Conservation (phyloP, 2,113 vertebrate genomes). For the Cyanoramphus novaezelandiae region DNA sequence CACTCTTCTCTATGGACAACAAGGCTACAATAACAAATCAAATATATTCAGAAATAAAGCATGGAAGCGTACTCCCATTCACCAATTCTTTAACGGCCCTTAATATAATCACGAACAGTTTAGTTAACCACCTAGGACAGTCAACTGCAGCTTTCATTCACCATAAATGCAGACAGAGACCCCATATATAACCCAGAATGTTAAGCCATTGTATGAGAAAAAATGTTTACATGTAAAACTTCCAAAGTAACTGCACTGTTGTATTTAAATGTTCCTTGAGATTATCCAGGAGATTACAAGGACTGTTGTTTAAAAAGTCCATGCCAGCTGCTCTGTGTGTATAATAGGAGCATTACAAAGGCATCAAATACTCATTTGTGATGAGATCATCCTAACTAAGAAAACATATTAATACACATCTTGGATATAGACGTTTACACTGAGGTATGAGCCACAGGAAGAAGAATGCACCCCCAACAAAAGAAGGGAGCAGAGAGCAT, state of each 20-base stretch:
- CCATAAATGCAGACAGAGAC: not conserved
- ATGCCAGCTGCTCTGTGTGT: not conserved
- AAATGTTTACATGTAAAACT: not conserved
- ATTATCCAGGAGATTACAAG: conserved; percentile 24
- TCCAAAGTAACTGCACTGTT: not conserved
- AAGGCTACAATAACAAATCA: not conserved
- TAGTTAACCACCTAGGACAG: not conserved
- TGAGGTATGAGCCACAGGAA: not conserved
- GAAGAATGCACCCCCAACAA: not conserved
- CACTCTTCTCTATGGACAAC: not conserved
- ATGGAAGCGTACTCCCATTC: not conserved
- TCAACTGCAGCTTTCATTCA: not conserved
- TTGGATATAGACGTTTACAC: not conserved
- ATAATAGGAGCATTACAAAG: conserved; percentile 11
- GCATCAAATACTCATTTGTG: not conserved
- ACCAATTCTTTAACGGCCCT: not conserved
- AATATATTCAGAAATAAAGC: not conserved
- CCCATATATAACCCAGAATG: not conserved
- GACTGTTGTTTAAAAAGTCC: not conserved
- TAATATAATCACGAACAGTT: not conserved
- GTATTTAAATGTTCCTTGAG: conserved; percentile 15
- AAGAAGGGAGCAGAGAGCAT: not conserved
- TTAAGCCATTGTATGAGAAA: not conserved
- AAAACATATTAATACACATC: not conserved
- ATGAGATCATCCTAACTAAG: not conserved